Base-by-base conservation (phyloP, 1,140 invertebrate species). In the Ceratina japonica region DNA sequence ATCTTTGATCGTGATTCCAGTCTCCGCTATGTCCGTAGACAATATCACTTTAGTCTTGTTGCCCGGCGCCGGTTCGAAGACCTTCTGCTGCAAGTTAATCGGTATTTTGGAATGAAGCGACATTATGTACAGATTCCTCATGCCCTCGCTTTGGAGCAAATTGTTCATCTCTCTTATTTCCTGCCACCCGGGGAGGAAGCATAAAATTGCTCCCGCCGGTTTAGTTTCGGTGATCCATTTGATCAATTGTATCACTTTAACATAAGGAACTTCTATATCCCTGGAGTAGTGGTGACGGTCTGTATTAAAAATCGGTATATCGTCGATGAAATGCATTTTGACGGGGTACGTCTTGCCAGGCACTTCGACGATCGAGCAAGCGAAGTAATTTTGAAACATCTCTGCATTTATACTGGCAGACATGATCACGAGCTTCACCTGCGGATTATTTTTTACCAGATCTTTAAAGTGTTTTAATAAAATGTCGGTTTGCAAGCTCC, bases 1-100 rank as follows among this genome's bases (percentile, higher is more conserved):
- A 92, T 99, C 97, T 49, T 97, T 95, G 51, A 99, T 97, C 7
- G 98, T 99, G 64, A 99, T 97, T 31, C 98, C 98, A 90, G 97
- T 99, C 92, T 99, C 99, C 0, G 98, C 98, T 83, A 99, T 98
- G 91, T 99, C 98, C 8, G 98, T 99, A 0, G 98, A 94, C 1
- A 99, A 92, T 89, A 99, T 99, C 80, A 98, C 94, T 93, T 98
- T 99, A 64, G 97, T 93, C 52, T 92, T 89, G 1, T 94, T 94
- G 0, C 83, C 63, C 24, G 93, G 93, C 4, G 94, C 87, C 15
- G 90, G 86, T 16, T 92, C 84, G 89, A 98, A 98, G 20, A 96
- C 96, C 63, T 92, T 92, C 16, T 93, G 92, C 86, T 98, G 97
- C 84, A 97, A 95, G n/a, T 94, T 89, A 66, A 90, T 91, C 0